Evolutionary conservation across 2,113 vertebrate species (phyloP), one percentile per base, ranked within the genome.

Genomic region (Malurus melanocephalus): DNA sequence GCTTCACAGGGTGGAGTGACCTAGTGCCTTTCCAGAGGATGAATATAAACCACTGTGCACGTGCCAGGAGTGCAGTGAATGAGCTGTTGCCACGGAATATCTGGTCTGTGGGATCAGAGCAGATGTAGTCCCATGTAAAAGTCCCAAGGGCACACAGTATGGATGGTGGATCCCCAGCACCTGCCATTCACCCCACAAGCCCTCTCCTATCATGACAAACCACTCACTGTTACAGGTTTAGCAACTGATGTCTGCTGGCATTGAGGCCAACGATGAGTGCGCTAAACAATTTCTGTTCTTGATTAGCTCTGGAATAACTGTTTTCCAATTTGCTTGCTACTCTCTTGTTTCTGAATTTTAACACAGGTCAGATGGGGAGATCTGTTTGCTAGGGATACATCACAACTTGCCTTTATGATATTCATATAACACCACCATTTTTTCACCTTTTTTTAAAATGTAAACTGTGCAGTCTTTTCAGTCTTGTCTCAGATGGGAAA

Each of bases 231-330:
- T 43, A 33, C 27, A 73, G 14, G 20, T 55, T 82, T 59, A 77
- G 64, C 21, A 30, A 45, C 33, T 12, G 27, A 69, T 22, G 6
- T 28, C 67, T 52, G 53, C 12, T 27, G 38, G 27, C 49, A 75
- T 30, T 7, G 12, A 80, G 30, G 30, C 15, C 4, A 66, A 7
- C 14, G 22, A 66, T 57, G 73, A 0, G 0, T 7, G 7, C n/a
- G 14, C 33, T 55, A 64, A 93, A 55, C 5, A 13, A 53, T 46
- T 86, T 40, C 33, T 42, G 32, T 10, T 71, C n/a, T 64, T 75
- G 33, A 53, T 57, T 49, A 53, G 13, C 57, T 71, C 61, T 78
- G 65, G 85, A 89, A 74, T 30, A 4, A 33, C 24, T 76, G 6
- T 57, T 71, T 76, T 72, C 27, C 20, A 43, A 18, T 56, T 88